Base-by-base conservation (phyloP, 1,140 invertebrate species). In the Nephila pilipes region DNA sequence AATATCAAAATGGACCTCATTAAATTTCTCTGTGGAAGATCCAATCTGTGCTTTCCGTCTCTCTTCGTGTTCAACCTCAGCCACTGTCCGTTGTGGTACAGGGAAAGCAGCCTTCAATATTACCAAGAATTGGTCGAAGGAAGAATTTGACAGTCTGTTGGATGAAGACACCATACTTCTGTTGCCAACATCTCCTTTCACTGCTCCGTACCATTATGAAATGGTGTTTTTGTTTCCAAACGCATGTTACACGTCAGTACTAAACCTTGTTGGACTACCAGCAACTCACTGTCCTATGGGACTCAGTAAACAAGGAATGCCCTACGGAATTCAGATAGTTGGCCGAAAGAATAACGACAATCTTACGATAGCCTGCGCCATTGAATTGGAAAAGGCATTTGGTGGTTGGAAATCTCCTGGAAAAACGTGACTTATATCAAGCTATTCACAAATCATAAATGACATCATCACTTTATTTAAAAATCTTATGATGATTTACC, bases 161-260 rank as follows among this genome's bases (percentile, higher is more conserved):
- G 97, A 97, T n/a, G 95, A 97, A 1, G 96, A 98, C 95, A 98
- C 97, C 0, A 97, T 99, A 12, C 95, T 99, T 2, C 63, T 94
- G 32, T 85, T 60, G 10, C 93, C 94, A 5, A 97, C 97, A 2
- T 97, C 97, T 93, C 98, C 98, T 1, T 96, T 96, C 32, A 95
- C 97, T 38, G 98, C 98, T 0, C 97, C 97, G 8, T 98, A 98
- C 95, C 98, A 99, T 96, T 97, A 97, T 95, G 96, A 97, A 79
- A 96, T 97, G 32, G 96, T 98, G 94, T 95, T 98, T 1, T 97
- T 97, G 88, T 98, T 98, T 2, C 98, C 97, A 94, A 38, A 99
- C 95, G 98, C 98, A 95, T 96, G 97, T 12, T 98, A 99, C 95
- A 98, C 98, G 2, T 65, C 57, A 6, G 10, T 95, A 6, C 95